Base-by-base conservation (phyloP, 2,797 vertebrate genomes). In the Liparis tanakae region DNA sequence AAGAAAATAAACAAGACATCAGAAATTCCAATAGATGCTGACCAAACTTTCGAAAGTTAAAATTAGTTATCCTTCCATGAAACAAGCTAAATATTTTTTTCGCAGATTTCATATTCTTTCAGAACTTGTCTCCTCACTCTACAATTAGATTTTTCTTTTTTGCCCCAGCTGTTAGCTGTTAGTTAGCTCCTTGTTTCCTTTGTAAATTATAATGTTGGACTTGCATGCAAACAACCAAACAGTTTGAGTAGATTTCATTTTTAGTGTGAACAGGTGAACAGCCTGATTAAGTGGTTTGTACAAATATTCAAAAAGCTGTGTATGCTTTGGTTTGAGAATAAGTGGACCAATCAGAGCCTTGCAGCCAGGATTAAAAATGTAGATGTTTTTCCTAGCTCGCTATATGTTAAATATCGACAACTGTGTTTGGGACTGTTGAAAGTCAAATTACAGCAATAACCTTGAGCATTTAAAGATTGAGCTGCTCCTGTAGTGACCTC, bases 1-100 rank as follows among this genome's bases (percentile, higher is more conserved):
- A 62, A 37, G 61, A 70, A 62, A 74, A 54, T 10, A 73, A 64
- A 64, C 9, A 33, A 15, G 41, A 37, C 43, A 43, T 69, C 22
- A 25, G 51, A 10, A 25, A 39, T 34, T 67, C n/a, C 1, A 25
- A 7, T 0, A 1, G 41, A n/a, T 44, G 46, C 15, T 36, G 20
- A 4, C 54, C 22, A 57, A 60, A 55, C 36, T 51, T 14, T 25
- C 33, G 14, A 56, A 60, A 4, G 36, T 3, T 70, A 7, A 44
- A 44, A 57, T 39, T 2, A 6, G 4, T 5, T 48, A 56, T 9
- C 9, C 10, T 53, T 13, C 60, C 13, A 12, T 46, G 20, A 6
- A 55, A 17, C 25, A 22, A 55, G 44, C 1, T 37, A 36, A 36
- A 34, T 1, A 25, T 7, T 25, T 53, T 53, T 36, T 51, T 13